Percentiles rank a stretch among this genome's conserved stretches.
Conservation (phyloP, 2,888 invertebrate species). For the Lamproptera curius region DNA sequence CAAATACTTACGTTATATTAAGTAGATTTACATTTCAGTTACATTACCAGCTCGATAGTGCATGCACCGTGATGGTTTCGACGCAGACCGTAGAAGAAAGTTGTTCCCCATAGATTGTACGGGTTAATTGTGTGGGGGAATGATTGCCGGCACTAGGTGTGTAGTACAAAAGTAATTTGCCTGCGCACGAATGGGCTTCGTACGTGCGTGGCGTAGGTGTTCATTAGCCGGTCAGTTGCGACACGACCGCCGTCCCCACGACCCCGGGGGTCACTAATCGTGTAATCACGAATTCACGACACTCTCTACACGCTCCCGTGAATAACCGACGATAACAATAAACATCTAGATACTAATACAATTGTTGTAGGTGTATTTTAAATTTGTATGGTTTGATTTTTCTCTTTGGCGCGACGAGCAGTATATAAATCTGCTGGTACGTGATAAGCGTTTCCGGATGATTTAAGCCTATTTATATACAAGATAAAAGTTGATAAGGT, state of each 20-base stretch:
- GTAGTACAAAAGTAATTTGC: constrained; percentile 75
- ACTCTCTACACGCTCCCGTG: too few relatives aligned
- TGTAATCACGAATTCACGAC: too few relatives aligned
- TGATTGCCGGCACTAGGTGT: constrained; percentile 41
- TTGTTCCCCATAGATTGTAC: constrained; percentile 27
- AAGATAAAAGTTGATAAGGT: too few relatives aligned
- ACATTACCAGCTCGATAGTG: too few relatives aligned
- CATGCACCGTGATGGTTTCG: constrained; percentile 7
- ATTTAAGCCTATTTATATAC: too few relatives aligned
- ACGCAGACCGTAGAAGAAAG: constrained; percentile 22
- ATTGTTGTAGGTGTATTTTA: too few relatives aligned
- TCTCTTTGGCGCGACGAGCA: too few relatives aligned
- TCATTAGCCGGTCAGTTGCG: constrained; percentile 54
- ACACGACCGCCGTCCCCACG: constrained; percentile 35
- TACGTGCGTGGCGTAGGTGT: constrained; percentile 72
- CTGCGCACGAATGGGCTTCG: constrained; percentile 66
- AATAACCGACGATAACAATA: too few relatives aligned
- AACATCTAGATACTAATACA: too few relatives aligned
- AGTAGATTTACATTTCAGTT: background rate
- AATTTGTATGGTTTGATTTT: too few relatives aligned
- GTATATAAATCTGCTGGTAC: too few relatives aligned
- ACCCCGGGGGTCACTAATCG: constrained; percentile 57
- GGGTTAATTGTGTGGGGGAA: constrained; percentile 45
- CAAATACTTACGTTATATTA: background rate
- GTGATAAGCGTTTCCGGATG: too few relatives aligned